These are phyloP conservation scores for Heterotilapia buettikoferi DNA, from an alignment of 2,113 vertebrate genomes.

Conservation along the genomic window DNA sequence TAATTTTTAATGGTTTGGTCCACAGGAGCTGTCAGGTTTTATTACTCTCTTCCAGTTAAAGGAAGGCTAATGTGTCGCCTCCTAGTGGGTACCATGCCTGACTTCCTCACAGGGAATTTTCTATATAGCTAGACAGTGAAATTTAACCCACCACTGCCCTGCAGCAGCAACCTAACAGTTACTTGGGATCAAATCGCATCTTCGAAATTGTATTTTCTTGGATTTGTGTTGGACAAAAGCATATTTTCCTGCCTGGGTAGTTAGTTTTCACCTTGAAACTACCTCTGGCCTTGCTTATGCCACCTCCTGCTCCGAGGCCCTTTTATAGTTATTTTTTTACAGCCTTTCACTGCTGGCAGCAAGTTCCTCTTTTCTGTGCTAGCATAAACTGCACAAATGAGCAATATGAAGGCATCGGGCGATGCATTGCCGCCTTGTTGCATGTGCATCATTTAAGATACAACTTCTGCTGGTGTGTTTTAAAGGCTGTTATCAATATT, in stretches of 20 bases:
- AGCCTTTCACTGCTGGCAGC: background rate
- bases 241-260: background rate
- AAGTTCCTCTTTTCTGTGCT: background rate
- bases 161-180: background rate
- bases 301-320: background rate
- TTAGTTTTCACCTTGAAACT: constrained; percentile 4
- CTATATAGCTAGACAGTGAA: background rate
- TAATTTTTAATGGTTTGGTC: background rate
- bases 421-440: background rate
- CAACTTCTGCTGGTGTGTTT: background rate
- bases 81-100: background rate
- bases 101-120: constrained; percentile 7
- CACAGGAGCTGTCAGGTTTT: background rate
- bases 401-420: constrained; percentile 5
- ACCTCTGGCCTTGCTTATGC: constrained; percentile 26
- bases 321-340: background rate
- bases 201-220: background rate
- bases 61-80: background rate
- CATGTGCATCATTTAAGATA: background rate
- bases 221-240: background rate
- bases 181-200: background rate
- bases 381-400: background rate
- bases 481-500: background rate
- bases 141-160: background rate
- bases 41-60: background rate